A percentile compares a stretch with the other conserved stretches of the same genome.
phyloP scores from a whole-genome alignment of 2,797 vertebrate species.

The Argyrosomus regius region DNA sequence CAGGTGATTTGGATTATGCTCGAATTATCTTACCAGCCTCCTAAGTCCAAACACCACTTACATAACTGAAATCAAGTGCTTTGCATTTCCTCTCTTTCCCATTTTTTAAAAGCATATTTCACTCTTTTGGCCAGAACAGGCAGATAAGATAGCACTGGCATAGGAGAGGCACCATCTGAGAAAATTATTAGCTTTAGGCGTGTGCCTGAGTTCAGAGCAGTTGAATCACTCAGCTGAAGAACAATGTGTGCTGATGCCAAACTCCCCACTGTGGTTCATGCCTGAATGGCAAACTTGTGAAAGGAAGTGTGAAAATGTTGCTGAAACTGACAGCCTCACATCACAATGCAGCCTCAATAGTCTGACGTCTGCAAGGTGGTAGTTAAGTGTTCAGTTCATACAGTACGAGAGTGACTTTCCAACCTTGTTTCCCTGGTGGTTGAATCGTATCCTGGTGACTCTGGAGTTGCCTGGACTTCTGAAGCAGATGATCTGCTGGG shows the following conservation, averaged over 20 bases:
- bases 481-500: slow-evolving; percentile 97
- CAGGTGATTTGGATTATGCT: slow-evolving; percentile 17
- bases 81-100: slow-evolving; percentile 28
- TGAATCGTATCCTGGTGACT: slow-evolving; percentile 97
- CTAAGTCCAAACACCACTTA: slow-evolving; percentile 35
- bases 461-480: slow-evolving; percentile 95
- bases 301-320: slow-evolving; percentile 52
- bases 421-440: slow-evolving; percentile 99
- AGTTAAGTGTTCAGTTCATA: not conserved
- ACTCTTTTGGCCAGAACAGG: slow-evolving; percentile 49
- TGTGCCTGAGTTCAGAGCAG: slow-evolving; percentile 58
- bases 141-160: slow-evolving; percentile 62
- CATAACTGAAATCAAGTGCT: slow-evolving; percentile 48
- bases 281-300: slow-evolving; percentile 38
- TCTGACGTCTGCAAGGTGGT: slow-evolving; percentile 15
- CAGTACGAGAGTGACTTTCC: not conserved
- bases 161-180: slow-evolving; percentile 63
- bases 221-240: slow-evolving; percentile 63
- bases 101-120: slow-evolving; percentile 47
- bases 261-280: slow-evolving; percentile 51
- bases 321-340: slow-evolving; percentile 41
- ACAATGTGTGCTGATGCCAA: slow-evolving; percentile 63
- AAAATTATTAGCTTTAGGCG: slow-evolving; percentile 70
- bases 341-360: slow-evolving; percentile 33
- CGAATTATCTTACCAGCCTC: slow-evolving; percentile 32